Evolutionary conservation across 2,888 invertebrate species (phyloP).

Genomic region (Clanis bilineata): DNA sequence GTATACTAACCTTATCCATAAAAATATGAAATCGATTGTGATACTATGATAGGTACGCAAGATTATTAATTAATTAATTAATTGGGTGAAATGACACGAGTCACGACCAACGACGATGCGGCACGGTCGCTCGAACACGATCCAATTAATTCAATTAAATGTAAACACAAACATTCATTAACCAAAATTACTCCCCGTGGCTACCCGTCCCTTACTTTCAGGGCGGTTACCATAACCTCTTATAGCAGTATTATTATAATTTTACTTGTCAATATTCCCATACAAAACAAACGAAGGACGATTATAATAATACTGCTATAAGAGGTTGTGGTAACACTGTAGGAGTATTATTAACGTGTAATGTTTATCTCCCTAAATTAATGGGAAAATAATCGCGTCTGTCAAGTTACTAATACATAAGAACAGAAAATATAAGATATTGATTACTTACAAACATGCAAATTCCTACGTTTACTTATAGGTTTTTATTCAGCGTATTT

Average conservation of each 20-base stretch:
- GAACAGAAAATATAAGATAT: background rate
- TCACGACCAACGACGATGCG: constrained; percentile 4
- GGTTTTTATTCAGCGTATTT: too few relatives aligned
- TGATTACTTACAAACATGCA: too few relatives aligned
- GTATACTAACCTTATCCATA: background rate
- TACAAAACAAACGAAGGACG: too few relatives aligned
- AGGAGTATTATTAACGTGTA: too few relatives aligned
- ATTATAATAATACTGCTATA: too few relatives aligned
- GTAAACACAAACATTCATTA: constrained; percentile 39
- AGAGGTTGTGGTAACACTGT: too few relatives aligned
- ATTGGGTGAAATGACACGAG: constrained; percentile 27
- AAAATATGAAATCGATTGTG: background rate
- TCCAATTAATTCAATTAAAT: constrained; percentile 45
- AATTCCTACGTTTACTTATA: too few relatives aligned
- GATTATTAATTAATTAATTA: constrained; percentile 40
- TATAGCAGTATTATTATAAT: too few relatives aligned
- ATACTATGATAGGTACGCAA: constrained; percentile 19
- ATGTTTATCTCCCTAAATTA: constrained; percentile 23
- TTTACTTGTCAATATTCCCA: too few relatives aligned
- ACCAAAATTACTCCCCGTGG: constrained; percentile 35
- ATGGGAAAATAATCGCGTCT: constrained; percentile 16
- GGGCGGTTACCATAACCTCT: too few relatives aligned
- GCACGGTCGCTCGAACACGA: constrained; percentile 27
- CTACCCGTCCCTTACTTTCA: background rate
- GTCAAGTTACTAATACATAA: background rate